A percentile compares a stretch with the other conserved stretches of the same genome.
These are phyloP conservation scores for Acanthosoma haemorrhoidale DNA, from an alignment of 2,888 invertebrate species.

Conservation along the genomic window DNA sequence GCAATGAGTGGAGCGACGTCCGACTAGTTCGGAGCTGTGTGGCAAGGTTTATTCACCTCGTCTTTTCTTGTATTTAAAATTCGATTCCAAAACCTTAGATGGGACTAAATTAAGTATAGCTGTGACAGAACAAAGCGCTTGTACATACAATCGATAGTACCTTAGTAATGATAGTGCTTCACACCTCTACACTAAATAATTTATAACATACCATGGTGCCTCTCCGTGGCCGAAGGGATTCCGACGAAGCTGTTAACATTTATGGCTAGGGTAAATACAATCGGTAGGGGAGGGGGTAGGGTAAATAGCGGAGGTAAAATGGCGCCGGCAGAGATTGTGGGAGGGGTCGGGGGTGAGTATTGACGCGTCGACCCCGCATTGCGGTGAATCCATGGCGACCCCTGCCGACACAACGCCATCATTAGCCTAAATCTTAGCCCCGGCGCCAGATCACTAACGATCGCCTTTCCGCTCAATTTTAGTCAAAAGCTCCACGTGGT, in stretches of 20 bases:
- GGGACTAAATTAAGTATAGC: too few relatives aligned
- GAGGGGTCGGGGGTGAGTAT: slow-evolving; percentile 6
- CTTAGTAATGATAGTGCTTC: too few relatives aligned
- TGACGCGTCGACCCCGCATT: background rate
- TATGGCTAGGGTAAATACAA: background rate
- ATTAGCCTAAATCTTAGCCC: background rate
- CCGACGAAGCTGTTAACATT: background rate
- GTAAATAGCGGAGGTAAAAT: background rate
- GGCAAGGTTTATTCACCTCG: too few relatives aligned
- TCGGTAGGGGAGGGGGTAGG: background rate
- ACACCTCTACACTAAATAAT: background rate
- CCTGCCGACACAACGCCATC: background rate
- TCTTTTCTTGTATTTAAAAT: too few relatives aligned
- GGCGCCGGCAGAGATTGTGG: slow-evolving; percentile 5
- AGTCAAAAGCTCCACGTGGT: too few relatives aligned
- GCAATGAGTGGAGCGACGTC: too few relatives aligned
- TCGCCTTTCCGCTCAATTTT: too few relatives aligned
- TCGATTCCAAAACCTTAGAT: too few relatives aligned
- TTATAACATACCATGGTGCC: background rate
- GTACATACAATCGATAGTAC: too few relatives aligned
- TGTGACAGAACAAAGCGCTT: too few relatives aligned
- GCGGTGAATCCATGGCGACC: slow-evolving; percentile 2
- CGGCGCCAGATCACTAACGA: background rate
- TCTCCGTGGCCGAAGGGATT: background rate
- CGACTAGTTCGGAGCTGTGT: too few relatives aligned